Base-by-base conservation (phyloP, 2,888 invertebrate species). In the Chymomyza amoena region DNA sequence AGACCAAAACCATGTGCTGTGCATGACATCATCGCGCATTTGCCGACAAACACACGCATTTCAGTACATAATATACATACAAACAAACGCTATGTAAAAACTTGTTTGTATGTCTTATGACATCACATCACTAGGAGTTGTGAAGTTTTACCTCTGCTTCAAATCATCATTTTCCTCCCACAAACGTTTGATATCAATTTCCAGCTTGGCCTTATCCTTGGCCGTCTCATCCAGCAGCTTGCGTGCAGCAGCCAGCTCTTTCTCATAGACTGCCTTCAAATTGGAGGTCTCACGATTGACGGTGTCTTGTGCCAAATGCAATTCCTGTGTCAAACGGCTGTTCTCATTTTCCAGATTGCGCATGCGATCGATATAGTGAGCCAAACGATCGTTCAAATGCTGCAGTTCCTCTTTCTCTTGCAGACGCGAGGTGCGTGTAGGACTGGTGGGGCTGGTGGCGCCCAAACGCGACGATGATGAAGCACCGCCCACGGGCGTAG, bases 331-430 rank as follows among this genome's bases (percentile, higher is more conserved):
- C 64, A 98, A 93, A 6, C 96, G 94, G 54, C 94, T 95, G 92
- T 99, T 99, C 92, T 99, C 99, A 72, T 94, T 93, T 92, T 99
- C 99, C 87, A 99, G 93, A 89, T 95, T 95, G 69, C 99, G 95
- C 68, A 98, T 98, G 89, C 95, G 95, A 89, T 99, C 99, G 89
- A 99, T 99, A 91, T 99, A 99, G 70, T 95, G 95, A 10, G 99
- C 99, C 75, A 99, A 93, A 69, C 99, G 97, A 92, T 99, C 98
- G 92, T 99, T 99, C 66, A 99, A 94, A 91, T 97, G 96, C 91
- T 97, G 97, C 78, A 99, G 92, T 86, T 98, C 97, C 88, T 96
- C 96, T 92, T 99, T 99, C 92, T 99, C 99, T 91, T 98, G 97
- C 18, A 97, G 93, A 60, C 99, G 96, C 66, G 96, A 96, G 80